Base-by-base conservation (phyloP, 2,113 vertebrate genomes). In the Ameiurus melas region DNA sequence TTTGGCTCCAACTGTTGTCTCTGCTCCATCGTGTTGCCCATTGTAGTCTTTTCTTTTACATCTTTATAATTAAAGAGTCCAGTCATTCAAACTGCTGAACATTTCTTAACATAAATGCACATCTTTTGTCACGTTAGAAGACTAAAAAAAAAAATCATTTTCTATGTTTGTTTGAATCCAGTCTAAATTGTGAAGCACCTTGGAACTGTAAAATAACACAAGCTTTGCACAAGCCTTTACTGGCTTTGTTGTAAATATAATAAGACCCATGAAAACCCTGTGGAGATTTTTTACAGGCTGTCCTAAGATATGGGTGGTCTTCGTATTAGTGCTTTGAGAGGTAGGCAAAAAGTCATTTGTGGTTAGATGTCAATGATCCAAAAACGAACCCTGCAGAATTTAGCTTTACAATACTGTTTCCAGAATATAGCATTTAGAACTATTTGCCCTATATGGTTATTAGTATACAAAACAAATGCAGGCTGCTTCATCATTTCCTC, bases 51-150 rank as follows among this genome's bases (percentile, higher is more conserved):
- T 90, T 91, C 89, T 90, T 93, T 90, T 90, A 90, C 89, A 90
- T 93, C 91, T 92, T 92, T 93, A 92, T 92, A 86, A 77, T 92
- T 81, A 84, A 14, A 91, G 90, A 95, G 92, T 92, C 89, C 89
- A 87, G 87, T 91, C 90, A 92, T 94, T 95, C 93, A 94, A 94
- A 87, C 93, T 94, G 94, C 94, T 94, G 91, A 94, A 93, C 91
- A 92, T 93, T 91, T 93, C 94, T 95, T 94, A 93, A 89, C 92
- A 85, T 55, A 53, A 86, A 92, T 92, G 92, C 91, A 92, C 92
- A 93, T 91, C 87, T 91, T 86, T 87, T 89, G 88, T 91, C 43
- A 6, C 3, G 55, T 47, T 8, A 8, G 14, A 71, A 39, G 27
- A 58, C 30, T 90, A 86, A 87, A 92, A 87, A 51, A 93, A 93